These are phyloP conservation scores for Enteromius fasciolatus DNA, from an alignment of 2,797 vertebrate genomes.

Conservation along the genomic window DNA sequence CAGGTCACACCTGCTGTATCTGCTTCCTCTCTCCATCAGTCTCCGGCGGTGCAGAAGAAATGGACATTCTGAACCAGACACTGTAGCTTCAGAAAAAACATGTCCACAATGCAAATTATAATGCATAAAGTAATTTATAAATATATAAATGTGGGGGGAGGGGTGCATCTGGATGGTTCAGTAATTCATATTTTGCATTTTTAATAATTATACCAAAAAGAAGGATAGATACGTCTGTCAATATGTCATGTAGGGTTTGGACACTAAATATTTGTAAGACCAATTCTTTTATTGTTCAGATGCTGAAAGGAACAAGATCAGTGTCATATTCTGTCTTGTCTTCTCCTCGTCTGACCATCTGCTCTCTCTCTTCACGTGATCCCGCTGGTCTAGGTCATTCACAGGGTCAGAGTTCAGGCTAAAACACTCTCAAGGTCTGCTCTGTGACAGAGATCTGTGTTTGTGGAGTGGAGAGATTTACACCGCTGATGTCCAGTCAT, in stretches of 20 bases:
- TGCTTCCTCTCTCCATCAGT: background rate
- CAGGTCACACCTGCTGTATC: slow-evolving; percentile 13
- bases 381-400: background rate
- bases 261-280: background rate
- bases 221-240: no score
- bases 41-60: background rate
- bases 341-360: background rate
- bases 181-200: background rate
- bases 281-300: background rate
- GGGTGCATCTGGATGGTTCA: background rate
- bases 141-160: background rate
- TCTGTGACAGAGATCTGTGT: background rate
- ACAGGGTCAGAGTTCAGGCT: background rate
- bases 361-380: background rate
- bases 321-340: background rate
- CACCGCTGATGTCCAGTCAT: background rate
- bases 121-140: background rate
- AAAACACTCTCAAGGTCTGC: background rate
- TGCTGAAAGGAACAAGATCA: background rate
- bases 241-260: no score
- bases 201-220: background rate
- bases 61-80: background rate
- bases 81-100: background rate
- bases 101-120: background rate
- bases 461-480: background rate